Evolutionary conservation across 2,797 vertebrate genomes (phyloP), one percentile per base, ranked within the genome.

Genomic region (Lithobates sylvaticus): DNA sequence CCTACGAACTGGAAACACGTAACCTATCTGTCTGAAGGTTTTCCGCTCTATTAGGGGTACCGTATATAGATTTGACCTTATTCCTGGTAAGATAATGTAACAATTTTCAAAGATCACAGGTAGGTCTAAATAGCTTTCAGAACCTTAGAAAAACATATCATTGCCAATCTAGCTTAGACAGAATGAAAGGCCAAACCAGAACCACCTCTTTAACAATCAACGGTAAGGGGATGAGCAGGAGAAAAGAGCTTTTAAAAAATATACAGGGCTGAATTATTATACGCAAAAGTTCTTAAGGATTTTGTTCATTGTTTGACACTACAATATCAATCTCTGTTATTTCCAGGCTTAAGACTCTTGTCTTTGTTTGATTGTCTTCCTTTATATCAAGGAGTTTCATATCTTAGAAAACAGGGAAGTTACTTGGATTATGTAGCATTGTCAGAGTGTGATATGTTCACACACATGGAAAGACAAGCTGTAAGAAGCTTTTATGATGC

Each of bases 21-120:
- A 79, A 78, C 69, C 58, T 68, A 21, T 71, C 54, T 65, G 67
- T 69, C 58, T 72, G 27, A 70, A 64, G 44, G 54, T 36, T 80
- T 80, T 80, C 79, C 65, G 54, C 64, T 61, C 86, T 44, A 76
- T 75, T 70, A 84, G 69, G 71, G 71, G 72, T 67, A 50, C 81
- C 42, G 70, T 69, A 76, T 78, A 68, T 80, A 42, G 76, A 67
- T 80, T 54, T 84, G 86, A 87, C 81, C 81, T 80, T 79, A 54
- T 76, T 69, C 73, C 61, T 39, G 54, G 76, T 47, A 74, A 79
- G 81, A 84, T 87, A 87, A 87, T 87, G 21, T 80, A 84, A 76
- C 86, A 84, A 87, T 87, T 87, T 87, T 73, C 76, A 80, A 50
- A 80, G 81, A 84, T 87, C 81, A 84, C 65, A 84, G 86, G 76